A percentile compares a stretch with the other conserved stretches of the same genome.
phyloP scores from a whole-genome alignment of 92 coral and sea anemone genomes.

The Desmophyllum pertusum region DNA sequence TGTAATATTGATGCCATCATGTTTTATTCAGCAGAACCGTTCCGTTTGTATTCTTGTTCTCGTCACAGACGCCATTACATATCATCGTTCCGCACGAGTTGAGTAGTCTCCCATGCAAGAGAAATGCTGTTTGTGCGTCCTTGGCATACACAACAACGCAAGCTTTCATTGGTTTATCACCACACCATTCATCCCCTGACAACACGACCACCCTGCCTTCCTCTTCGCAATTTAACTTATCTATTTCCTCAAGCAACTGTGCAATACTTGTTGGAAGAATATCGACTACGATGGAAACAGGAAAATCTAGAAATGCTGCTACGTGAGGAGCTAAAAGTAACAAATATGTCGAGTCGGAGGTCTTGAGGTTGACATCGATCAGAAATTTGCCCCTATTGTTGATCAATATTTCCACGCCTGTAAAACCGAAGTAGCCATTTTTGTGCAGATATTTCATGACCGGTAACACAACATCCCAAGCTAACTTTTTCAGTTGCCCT shows the following conservation, averaged over 20 bases:
- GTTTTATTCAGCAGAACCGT: not conserved
- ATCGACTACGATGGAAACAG: slow-evolving; percentile 38
- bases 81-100: not conserved
- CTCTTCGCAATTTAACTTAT: not conserved
- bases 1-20: not conserved
- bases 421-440: slow-evolving; percentile 80
- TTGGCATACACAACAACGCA: slow-evolving; percentile 55
- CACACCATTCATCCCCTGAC: slow-evolving; percentile 2
- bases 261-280: slow-evolving; percentile 18
- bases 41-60: not conserved
- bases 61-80: not conserved
- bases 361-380: slow-evolving; percentile 74
- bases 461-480: slow-evolving; percentile 57
- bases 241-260: not conserved
- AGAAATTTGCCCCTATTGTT: slow-evolving; percentile 70
- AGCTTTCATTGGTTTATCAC: slow-evolving; percentile 34
- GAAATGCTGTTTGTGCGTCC: slow-evolving; percentile 26
- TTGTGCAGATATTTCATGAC: slow-evolving; percentile 73
- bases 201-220: not conserved
- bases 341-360: slow-evolving; percentile 68
- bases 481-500: slow-evolving; percentile 52
- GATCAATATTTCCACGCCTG: slow-evolving; percentile 70
- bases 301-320: slow-evolving; percentile 31
- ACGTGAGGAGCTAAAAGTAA: slow-evolving; percentile 45
- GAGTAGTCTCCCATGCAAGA: slow-evolving; percentile 23